Evolutionary conservation across 2,113 vertebrate genomes (phyloP).

Genomic region (Zapus hudsonius): DNA sequence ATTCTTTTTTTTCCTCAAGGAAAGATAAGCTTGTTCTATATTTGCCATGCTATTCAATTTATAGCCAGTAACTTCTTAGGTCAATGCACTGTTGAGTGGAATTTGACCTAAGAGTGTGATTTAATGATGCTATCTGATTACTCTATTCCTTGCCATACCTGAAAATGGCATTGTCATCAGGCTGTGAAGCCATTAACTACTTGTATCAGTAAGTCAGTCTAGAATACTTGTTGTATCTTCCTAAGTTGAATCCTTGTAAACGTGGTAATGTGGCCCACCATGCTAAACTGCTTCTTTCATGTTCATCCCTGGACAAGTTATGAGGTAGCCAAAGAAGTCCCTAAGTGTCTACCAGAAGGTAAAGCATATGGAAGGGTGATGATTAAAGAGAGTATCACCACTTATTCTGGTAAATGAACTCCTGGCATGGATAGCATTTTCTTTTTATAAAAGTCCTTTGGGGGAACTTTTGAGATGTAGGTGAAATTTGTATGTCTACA

Average conservation of each 20-base stretch:
- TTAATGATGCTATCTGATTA: no score
- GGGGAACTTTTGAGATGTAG: not conserved
- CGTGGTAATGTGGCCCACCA: not conserved
- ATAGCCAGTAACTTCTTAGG: not conserved
- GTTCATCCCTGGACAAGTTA: not conserved
- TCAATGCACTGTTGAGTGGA: not conserved
- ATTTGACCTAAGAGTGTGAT: not conserved
- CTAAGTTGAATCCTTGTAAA: not conserved
- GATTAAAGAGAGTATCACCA: not conserved
- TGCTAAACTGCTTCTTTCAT: not conserved
- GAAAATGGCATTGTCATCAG: not conserved
- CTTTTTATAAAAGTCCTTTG: not conserved
- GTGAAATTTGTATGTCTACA: not conserved
- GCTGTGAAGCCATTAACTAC: not conserved
- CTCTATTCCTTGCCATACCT: not conserved
- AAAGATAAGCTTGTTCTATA: not conserved
- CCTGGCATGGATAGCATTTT: not conserved
- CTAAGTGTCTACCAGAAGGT: not conserved
- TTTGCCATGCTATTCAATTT: not conserved
- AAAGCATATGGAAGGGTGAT: not conserved
- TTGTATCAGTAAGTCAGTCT: not conserved
- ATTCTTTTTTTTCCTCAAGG: not conserved
- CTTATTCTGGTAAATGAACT: not conserved
- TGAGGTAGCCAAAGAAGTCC: conserved; percentile 14
- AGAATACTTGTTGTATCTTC: not conserved